Conservation (phyloP, 2,113 vertebrate genomes). For the Etia nguti region DNA sequence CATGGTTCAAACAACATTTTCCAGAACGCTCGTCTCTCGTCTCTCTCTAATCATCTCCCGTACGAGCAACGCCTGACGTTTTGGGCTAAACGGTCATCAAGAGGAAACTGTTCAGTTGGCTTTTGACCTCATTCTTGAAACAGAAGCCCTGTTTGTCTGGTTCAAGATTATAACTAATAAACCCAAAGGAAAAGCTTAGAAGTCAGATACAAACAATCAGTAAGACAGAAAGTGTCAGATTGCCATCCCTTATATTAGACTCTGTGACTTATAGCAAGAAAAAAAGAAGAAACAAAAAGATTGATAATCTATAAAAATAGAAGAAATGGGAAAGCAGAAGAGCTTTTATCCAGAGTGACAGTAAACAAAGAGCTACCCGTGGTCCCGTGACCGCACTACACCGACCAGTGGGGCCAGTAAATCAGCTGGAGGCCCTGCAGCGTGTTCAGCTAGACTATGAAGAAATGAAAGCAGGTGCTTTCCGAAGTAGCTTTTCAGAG, state of each 20-base stretch:
- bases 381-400: conserved; percentile 31
- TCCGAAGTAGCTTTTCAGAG: neutral
- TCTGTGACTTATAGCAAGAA: neutral
- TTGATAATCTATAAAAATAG: neutral
- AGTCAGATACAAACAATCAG: neutral
- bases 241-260: neutral
- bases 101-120: neutral
- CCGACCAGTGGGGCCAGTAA: neutral
- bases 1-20: neutral
- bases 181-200: neutral
- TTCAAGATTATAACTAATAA: neutral
- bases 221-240: neutral
- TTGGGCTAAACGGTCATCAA: neutral
- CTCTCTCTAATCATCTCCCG: neutral
- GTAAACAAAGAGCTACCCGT: conserved; percentile 4
- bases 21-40: neutral
- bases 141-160: neutral
- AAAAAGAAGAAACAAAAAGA: neutral
- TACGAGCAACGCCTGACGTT: neutral
- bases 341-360: neutral
- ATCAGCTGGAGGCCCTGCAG: conserved; percentile 6
- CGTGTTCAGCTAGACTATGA: neutral
- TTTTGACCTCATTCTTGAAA: neutral
- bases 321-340: neutral
- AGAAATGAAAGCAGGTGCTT: neutral